Percentiles rank a stretch among this genome's conserved stretches.
Evolutionary conservation across 2,113 vertebrate species (phyloP).

Genomic region (Budorcas taxicolor): DNA sequence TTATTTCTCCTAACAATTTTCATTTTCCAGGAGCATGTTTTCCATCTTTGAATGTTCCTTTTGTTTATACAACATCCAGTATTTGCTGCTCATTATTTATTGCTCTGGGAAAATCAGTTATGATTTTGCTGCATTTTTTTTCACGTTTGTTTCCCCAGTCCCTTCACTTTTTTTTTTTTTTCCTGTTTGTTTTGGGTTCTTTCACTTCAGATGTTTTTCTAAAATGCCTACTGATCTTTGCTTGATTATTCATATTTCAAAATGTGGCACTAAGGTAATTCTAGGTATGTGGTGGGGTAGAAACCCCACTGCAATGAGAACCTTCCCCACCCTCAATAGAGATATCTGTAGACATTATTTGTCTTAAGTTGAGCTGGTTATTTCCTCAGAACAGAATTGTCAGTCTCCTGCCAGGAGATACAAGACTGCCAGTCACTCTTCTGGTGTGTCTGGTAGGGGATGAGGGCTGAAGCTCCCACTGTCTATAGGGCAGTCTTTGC

Average conservation of each 20-base stretch:
- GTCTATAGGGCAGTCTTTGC: not conserved
- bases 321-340: not conserved
- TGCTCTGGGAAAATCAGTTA: not conserved
- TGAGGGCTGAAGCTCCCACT: not conserved
- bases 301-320: not conserved
- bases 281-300: not conserved
- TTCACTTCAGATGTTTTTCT: not conserved
- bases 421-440: not conserved
- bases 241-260: not conserved
- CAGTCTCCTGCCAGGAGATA: not conserved
- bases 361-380: not conserved
- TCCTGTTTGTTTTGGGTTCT: not conserved
- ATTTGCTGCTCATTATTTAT: not conserved
- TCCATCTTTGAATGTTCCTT: not conserved
- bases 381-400: not conserved
- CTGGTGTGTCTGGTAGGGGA: fast-evolving
- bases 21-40: not conserved
- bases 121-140: not conserved
- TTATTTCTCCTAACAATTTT: not conserved
- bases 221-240: not conserved
- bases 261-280: not conserved
- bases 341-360: not conserved
- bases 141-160: not conserved
- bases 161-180: not conserved
- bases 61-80: not conserved